Base-by-base conservation (phyloP, 2,113 vertebrate genomes). In the Dipodomys ordii region DNA sequence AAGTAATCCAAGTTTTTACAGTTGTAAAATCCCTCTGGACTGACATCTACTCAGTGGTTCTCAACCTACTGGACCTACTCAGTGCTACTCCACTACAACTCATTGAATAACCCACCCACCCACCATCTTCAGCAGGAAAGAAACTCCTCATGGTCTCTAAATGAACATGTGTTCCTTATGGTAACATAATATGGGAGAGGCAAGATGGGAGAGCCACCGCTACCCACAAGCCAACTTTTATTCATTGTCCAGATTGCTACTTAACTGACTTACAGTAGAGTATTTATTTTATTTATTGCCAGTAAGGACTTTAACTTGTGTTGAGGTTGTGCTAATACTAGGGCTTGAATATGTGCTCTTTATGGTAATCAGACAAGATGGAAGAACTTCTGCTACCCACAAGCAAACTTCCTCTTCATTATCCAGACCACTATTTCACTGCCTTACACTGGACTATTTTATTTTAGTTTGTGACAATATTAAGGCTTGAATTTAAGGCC, bases 391-490 rank as follows among this genome's bases (percentile, higher is more conserved):
- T 0, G 65, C 60, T 62, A 83, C 39, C 53, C 32, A 73, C 64
- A 65, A 60, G 96, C 69, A 94, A 85, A 86, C 69, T 69, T 95
- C 69, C 88, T 39, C 62, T 92, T 93, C 60, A 44, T 84, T 73
- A 69, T 71, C 65, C 83, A n/a, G 88, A 85, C 18, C 44, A 72
- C 39, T 39, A 39, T 83, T 11, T 64, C 62, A 64, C 62, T 64
- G 62, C 22, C 23, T 64, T 64, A 64, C 7, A 68, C 35, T 76
- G 69, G 68, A 64, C 25, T 73, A 20, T 67, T 53, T 27, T 28
- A 68, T 28, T 28, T 30, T 49, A 49, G 9, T 49, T 49, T 27
- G 13, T 68, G 67, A 30, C 23, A 28, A 87, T 23, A 15, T 11
- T 11, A 74, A 71, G 18, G 53, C 74, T 62, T 94, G 44, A 57